phyloP scores from a whole-genome alignment of 1,140 invertebrate species.

The Venturia canescens region DNA sequence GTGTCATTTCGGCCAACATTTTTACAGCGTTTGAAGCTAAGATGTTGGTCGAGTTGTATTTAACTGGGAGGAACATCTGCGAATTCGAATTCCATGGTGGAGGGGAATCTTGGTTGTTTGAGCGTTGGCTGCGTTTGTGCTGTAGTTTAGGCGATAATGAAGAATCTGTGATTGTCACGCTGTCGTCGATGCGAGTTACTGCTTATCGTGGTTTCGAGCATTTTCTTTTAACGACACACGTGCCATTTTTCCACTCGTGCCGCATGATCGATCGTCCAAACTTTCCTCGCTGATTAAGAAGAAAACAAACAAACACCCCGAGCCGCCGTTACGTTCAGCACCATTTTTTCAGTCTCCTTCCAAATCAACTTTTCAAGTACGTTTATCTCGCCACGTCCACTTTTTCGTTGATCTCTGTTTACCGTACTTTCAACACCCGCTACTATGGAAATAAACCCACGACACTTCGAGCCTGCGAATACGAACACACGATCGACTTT shows the following conservation, averaged over 20 bases:
- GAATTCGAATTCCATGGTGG: background rate
- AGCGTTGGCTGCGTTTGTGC: constrained; percentile 16
- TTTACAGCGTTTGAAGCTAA: constrained; percentile 22
- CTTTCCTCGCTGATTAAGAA: background rate
- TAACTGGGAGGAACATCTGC: background rate
- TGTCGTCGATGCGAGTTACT: constrained; percentile 33
- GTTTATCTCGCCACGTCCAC: too few species aligned
- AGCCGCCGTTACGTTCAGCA: background rate
- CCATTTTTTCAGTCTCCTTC: background rate
- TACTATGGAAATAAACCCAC: too few species aligned
- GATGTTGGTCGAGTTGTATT: background rate
- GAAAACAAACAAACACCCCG: background rate
- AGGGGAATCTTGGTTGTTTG: background rate
- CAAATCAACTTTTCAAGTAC: too few species aligned
- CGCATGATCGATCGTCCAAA: background rate
- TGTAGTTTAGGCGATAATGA: constrained; percentile 43
- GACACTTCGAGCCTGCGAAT: too few species aligned
- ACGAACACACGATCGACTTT: too few species aligned
- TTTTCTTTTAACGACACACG: constrained; percentile 36
- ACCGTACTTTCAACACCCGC: too few species aligned
- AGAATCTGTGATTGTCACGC: constrained; percentile 40
- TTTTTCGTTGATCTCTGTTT: too few species aligned
- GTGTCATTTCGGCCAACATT: constrained; percentile 80
- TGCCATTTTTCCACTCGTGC: constrained; percentile 44
- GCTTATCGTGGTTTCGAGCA: constrained; percentile 42